Evolutionary conservation across 2,888 invertebrate genomes (phyloP).

Genomic region (Linnaemya tessellans): DNA sequence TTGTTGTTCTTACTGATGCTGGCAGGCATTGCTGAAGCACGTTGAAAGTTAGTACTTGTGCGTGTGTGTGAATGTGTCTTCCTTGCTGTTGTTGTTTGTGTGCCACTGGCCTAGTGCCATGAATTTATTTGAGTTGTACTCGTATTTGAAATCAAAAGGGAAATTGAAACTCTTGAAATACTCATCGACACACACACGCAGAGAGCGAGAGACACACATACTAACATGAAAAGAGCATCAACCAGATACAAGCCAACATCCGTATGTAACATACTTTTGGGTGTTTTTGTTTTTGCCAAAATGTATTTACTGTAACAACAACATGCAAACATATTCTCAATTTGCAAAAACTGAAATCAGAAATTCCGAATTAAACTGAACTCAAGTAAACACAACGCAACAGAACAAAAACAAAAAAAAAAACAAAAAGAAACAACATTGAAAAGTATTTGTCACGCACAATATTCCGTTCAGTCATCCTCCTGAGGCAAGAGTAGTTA

Average conservation of each 20-base stretch:
- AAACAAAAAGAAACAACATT: slow-evolving; percentile 29
- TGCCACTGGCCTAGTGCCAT: slow-evolving; percentile 72
- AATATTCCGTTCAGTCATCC: slow-evolving; percentile 68
- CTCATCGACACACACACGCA: not conserved
- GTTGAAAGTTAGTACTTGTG: not conserved
- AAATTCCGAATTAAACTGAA: slow-evolving; percentile 51
- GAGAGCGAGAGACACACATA: slow-evolving; percentile 34
- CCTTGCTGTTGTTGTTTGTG: slow-evolving; percentile 53
- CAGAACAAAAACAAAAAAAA: slow-evolving; percentile 37
- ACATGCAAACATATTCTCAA: slow-evolving; percentile 22
- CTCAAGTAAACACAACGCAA: slow-evolving; percentile 28
- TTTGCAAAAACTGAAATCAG: not conserved
- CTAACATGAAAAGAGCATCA: slow-evolving; percentile 67
- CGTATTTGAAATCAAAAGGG: slow-evolving; percentile 55
- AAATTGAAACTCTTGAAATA: slow-evolving; percentile 65
- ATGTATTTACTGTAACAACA: slow-evolving; percentile 26
- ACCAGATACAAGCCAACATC: slow-evolving; percentile 44
- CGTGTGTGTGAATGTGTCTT: not conserved
- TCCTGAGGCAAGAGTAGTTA: slow-evolving; percentile 67
- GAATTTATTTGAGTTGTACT: slow-evolving; percentile 65
- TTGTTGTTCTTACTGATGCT: slow-evolving; percentile 41
- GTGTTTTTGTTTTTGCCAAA: slow-evolving; percentile 29
- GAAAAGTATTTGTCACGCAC: slow-evolving; percentile 70
- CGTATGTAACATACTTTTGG: slow-evolving; percentile 41
- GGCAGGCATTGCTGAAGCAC: slow-evolving; percentile 8